These are phyloP conservation scores for Taenaris catops DNA, from an alignment of 2,888 invertebrate genomes.

Conservation along the genomic window DNA sequence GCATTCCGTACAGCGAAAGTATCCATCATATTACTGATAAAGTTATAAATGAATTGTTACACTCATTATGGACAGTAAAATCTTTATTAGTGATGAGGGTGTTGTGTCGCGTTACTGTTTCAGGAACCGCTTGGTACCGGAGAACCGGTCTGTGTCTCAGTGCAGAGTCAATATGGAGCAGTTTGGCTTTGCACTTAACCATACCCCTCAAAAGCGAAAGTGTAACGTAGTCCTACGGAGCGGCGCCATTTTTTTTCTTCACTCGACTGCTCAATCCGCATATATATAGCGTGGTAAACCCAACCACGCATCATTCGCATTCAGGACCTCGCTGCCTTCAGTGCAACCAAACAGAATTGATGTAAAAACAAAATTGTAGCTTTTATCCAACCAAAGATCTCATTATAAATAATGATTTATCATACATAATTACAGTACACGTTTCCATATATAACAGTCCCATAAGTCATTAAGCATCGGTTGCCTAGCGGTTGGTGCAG, in stretches of 20 bases:
- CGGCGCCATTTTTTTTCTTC: conserved; percentile 68
- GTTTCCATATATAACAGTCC: too few relatives aligned
- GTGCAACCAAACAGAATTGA: conserved; percentile 78
- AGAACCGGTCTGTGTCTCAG: conserved; percentile 31
- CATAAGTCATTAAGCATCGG: too few relatives aligned
- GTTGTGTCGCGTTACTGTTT: conserved; percentile 24
- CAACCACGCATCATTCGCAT: conserved; percentile 76
- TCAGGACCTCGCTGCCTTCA: conserved; percentile 77
- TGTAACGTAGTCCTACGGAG: conserved; percentile 70
- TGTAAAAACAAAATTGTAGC: too few relatives aligned
- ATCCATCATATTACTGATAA: too few relatives aligned
- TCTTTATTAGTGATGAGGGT: too few relatives aligned
- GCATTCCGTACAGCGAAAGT: too few relatives aligned
- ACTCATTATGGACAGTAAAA: too few relatives aligned
- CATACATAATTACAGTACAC: too few relatives aligned
- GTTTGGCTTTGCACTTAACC: conserved; percentile 46
- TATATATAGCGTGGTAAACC: conserved; percentile 70
- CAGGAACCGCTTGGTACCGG: conserved; percentile 28
- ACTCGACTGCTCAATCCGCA: conserved; percentile 68
- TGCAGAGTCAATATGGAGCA: conserved; percentile 50
- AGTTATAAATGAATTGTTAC: too few relatives aligned
- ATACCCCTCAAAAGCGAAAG: conserved; percentile 76
- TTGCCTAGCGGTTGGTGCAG: too few relatives aligned
- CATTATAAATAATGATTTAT: too few relatives aligned
- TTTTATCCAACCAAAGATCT: too few relatives aligned